Evolutionary conservation across 2,888 invertebrate species (phyloP).

Genomic region (Autographa pulchrina): DNA sequence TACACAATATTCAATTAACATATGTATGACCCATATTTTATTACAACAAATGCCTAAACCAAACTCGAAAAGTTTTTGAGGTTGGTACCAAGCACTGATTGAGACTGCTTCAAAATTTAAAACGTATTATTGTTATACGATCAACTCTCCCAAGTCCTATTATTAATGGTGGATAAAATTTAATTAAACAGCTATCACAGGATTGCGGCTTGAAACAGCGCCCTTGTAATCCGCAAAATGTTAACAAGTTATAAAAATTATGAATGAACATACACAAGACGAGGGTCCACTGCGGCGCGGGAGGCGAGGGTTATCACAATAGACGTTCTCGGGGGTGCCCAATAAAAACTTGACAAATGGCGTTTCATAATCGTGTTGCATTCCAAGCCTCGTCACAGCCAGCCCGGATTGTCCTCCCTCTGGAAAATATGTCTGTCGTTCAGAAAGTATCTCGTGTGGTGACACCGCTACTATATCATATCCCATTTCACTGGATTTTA

Average conservation of each 20-base stretch:
- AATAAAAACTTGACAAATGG: constrained; percentile 90
- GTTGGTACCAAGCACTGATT: no score
- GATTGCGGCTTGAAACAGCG: constrained; percentile 43
- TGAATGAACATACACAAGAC: constrained; percentile 83
- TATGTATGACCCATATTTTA: no score
- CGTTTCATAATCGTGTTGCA: constrained; percentile 88
- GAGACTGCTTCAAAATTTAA: no score
- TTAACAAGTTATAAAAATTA: constrained; percentile 88
- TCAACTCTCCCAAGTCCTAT: constrained; percentile 9
- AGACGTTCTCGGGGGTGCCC: constrained; percentile 82
- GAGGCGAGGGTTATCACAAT: constrained; percentile 76
- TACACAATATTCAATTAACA: no score
- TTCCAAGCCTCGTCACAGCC: constrained; percentile 83
- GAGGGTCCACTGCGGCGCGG: constrained; percentile 76
- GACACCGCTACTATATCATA: constrained; percentile 50
- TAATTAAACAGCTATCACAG: constrained; percentile 68
- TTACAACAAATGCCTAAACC: no score
- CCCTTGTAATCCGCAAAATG: constrained; percentile 74
- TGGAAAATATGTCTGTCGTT: constrained; percentile 75
- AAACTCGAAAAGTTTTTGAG: no score
- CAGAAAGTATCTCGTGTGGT: constrained; percentile 67
- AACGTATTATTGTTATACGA: not conserved
- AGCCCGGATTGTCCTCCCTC: constrained; percentile 78
- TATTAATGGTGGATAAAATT: constrained; percentile 63
- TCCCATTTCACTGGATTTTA: constrained; percentile 31